Evolutionary conservation across 2,113 vertebrate species (phyloP), one percentile per base, ranked within the genome.

Genomic region (Columbina picui): DNA sequence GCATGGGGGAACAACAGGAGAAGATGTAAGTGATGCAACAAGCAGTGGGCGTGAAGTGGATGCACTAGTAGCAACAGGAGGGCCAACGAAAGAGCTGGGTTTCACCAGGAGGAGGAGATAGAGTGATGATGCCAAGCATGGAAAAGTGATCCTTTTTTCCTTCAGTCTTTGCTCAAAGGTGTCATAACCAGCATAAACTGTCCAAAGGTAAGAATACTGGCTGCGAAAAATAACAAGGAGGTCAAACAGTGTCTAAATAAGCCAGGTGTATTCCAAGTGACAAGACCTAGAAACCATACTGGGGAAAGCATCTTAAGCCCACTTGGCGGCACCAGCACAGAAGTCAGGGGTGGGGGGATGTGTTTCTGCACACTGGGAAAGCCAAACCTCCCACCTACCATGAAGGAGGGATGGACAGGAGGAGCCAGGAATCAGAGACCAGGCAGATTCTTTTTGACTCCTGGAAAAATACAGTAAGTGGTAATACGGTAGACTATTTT

Each of bases 401-500:
- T 9, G 34, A 65, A 91, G 76, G 27, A 22, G 18, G n/a, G 3
- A 7, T 16, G 19, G 26, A 41, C 43, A 52, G 52, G 16, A 91
- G 60, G 34, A 94, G 82, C 27, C 45, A 77, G 32, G 83, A 70
- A 39, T 67, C 68, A 56, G 52, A 89, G 74, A 75, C 23, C 43
- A 75, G n/a, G 85, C 26, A 77, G 75, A 81, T 70, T 80, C 38
- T 63, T 92, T 92, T 81, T 29, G 78, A 14, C 83, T 93, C 76
- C 71, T 93, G 94, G 68, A 79, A 97, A 90, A 95, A 77, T 87
- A 87, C 43, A 94, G 52, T 32, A 92, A 89, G 76, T 86, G 52
- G 73, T 76, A 89, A 90, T 69, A 77, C 45, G 43, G 86, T 74
- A 86, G 92, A 61, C 64, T 77, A 2, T 81, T 95, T 93, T 89